A percentile compares a stretch with the other conserved stretches of the same genome.
phyloP scores from a whole-genome alignment of 92 coral and sea anemone genomes.

The Phymanthus crucifer region DNA sequence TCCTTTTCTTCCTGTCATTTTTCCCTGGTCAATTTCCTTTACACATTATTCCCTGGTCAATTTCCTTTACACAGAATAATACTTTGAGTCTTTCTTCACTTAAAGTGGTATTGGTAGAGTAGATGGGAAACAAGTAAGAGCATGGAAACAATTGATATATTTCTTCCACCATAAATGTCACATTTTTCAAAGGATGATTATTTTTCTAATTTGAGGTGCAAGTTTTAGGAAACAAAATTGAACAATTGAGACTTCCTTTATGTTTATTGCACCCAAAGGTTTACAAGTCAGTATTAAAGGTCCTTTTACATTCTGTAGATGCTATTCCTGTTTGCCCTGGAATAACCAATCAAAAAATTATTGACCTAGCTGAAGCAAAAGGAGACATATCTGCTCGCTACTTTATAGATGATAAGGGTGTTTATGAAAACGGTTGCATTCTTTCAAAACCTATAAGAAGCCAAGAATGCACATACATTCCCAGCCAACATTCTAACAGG shows the following conservation, averaged over 20 bases:
- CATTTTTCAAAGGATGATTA: not conserved
- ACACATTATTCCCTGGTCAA: not conserved
- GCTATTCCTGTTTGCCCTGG: too few species aligned
- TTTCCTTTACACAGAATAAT: not conserved
- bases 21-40: not conserved
- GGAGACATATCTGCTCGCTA: too few species aligned
- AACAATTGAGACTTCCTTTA: not conserved
- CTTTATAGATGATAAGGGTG: too few species aligned
- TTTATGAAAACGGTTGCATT: too few species aligned
- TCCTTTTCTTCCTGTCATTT: not conserved
- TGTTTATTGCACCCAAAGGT: constrained; percentile 3
- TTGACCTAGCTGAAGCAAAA: too few species aligned
- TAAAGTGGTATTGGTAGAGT: constrained; percentile 10
- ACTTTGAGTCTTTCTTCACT: not conserved
- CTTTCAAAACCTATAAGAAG: too few species aligned
- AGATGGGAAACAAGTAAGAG: constrained; percentile 5
- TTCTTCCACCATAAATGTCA: constrained; percentile 6
- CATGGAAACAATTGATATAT: constrained; percentile 29
- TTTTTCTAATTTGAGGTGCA: constrained; percentile 22
- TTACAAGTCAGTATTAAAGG: not conserved
- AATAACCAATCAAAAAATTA: too few species aligned
- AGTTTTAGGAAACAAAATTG: constrained; percentile 18
- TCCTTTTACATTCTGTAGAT: too few species aligned
- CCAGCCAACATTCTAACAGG: too few species aligned
- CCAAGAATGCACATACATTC: too few species aligned